Conservation (phyloP, 2,797 vertebrate genomes). For the Apogon talboti region DNA sequence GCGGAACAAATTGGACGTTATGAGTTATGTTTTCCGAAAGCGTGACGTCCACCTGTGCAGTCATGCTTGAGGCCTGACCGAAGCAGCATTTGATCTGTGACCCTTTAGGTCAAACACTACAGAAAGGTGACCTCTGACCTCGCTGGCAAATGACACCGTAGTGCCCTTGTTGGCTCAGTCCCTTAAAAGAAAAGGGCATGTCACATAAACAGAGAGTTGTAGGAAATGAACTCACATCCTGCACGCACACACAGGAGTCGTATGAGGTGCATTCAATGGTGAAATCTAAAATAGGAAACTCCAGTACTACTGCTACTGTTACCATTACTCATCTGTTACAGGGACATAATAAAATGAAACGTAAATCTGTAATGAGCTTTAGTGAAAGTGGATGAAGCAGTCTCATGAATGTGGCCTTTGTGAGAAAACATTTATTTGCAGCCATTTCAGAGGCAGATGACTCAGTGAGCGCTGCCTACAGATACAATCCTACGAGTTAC, state of each 20-base stretch:
- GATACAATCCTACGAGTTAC: slow-evolving; percentile 20
- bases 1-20: background rate
- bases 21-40: background rate
- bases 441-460: slow-evolving; percentile 40
- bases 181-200: slow-evolving; percentile 28
- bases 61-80: slow-evolving; percentile 28
- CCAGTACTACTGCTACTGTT: background rate
- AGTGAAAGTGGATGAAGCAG: background rate
- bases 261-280: background rate
- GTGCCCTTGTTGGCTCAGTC: slow-evolving; percentile 4
- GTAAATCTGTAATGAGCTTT: background rate
- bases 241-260: background rate
- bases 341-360: background rate
- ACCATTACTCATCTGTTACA: background rate
- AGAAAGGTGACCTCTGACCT: slow-evolving; percentile 47
- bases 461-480: slow-evolving; percentile 31
- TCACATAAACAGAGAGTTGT: slow-evolving; percentile 15
- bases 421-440: slow-evolving; percentile 51
- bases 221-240: background rate
- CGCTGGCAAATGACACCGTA: slow-evolving; percentile 26
- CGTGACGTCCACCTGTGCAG: slow-evolving; percentile 42
- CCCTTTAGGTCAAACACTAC: slow-evolving; percentile 34
- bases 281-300: background rate
- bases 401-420: slow-evolving; percentile 50
- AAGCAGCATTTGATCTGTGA: slow-evolving; percentile 34